Conservation (phyloP, 2,113 vertebrate species). For the Oryzias melastigma region DNA sequence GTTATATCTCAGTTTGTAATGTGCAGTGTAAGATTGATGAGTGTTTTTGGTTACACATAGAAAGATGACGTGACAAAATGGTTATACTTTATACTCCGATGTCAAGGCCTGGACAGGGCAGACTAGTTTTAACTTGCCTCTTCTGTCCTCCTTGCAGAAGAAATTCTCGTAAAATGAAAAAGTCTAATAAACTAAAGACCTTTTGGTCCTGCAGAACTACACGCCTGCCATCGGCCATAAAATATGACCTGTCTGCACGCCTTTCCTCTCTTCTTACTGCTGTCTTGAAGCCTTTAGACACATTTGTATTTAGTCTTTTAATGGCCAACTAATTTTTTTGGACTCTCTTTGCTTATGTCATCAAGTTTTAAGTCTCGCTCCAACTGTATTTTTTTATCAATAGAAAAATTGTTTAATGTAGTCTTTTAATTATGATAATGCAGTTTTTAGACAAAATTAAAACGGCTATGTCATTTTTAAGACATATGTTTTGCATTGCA, state of each 20-base stretch:
- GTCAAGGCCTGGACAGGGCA: constrained; percentile 7
- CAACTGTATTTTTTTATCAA: no score
- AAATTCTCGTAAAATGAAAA: constrained; percentile 44
- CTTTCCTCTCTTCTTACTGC: constrained; percentile 21
- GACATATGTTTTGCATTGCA: no score
- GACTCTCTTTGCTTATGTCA: constrained; percentile 5
- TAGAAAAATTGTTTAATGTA: no score
- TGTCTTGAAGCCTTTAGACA: constrained; percentile 29
- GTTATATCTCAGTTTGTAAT: no score
- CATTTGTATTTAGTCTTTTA: constrained; percentile 12
- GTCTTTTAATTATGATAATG: no score
- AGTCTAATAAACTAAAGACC: constrained; percentile 50
- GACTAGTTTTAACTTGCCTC: constrained; percentile 24
- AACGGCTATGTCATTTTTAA: no score
- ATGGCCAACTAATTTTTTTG: constrained; percentile 14
- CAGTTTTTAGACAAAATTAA: no score
- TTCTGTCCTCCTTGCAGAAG: constrained; percentile 15
- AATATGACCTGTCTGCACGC: constrained; percentile 43
- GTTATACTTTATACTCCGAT: not conserved
- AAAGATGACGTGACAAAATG: not conserved
- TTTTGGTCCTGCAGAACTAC: constrained; percentile 45
- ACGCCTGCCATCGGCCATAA: constrained; percentile 51
- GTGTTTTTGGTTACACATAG: not conserved
- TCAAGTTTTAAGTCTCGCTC: not conserved
- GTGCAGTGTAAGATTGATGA: no score